Evolutionary conservation across 2,797 vertebrate genomes (phyloP).

Genomic region (Helarctos malayanus): DNA sequence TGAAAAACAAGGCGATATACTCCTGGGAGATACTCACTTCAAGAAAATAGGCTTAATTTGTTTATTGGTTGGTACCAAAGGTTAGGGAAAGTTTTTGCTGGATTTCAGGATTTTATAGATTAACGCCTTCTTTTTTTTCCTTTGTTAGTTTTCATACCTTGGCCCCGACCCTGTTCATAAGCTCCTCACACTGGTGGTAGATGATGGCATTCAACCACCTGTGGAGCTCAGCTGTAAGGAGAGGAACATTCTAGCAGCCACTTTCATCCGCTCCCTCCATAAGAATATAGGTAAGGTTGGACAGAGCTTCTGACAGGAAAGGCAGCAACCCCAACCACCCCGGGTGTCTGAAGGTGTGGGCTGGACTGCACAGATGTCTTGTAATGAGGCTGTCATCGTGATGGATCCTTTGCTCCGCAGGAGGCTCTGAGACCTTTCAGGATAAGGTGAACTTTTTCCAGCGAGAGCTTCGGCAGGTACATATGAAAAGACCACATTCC

Average conservation of each 20-base stretch:
- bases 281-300: constrained; percentile 96
- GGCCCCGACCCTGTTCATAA: constrained; percentile 98
- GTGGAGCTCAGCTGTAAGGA: constrained; percentile 99
- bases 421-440: constrained; percentile 99
- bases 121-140: neutral
- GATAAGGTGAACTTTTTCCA: constrained; percentile 99
- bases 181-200: constrained; percentile 97
- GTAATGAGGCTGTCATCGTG: neutral
- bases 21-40: neutral
- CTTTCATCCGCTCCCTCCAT: constrained; percentile 98
- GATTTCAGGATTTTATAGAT: constrained; percentile 65
- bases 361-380: neutral
- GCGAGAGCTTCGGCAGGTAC: constrained; percentile 96
- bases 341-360: neutral
- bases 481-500: constrained; percentile 97
- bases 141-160: constrained; percentile 96
- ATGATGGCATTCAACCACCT: constrained; percentile 98
- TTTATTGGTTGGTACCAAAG: constrained; percentile 64
- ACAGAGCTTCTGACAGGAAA: neutral
- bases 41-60: constrained; percentile 25
- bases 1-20: neutral
- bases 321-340: neutral
- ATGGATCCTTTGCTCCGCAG: constrained; percentile 87
- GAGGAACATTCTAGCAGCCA: constrained; percentile 99
- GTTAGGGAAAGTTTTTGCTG: constrained; percentile 66